A percentile compares a stretch with the other conserved stretches of the same genome.
phyloP scores from a whole-genome alignment of 2,113 vertebrate species.

The Ameiurus melas region DNA sequence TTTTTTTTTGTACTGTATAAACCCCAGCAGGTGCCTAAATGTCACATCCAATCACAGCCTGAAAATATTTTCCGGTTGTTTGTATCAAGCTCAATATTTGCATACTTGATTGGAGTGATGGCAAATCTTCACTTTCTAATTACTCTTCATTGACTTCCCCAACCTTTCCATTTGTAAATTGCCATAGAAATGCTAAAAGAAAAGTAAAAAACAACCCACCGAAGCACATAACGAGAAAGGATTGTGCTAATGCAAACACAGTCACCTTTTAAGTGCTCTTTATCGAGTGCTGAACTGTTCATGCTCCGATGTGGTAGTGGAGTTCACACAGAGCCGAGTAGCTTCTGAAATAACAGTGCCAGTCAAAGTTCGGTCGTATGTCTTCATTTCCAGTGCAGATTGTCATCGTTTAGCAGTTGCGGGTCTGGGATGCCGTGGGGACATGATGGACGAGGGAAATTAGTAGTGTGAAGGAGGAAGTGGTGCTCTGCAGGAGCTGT shows the following conservation, averaged over 20 bases:
- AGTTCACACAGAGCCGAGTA: slow-evolving; percentile 31
- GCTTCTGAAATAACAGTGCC: slow-evolving; percentile 39
- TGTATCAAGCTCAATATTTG: slow-evolving; percentile 34
- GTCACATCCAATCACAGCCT: slow-evolving; percentile 24
- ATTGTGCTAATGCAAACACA: slow-evolving; percentile 2
- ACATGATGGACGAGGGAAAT: slow-evolving; percentile 68
- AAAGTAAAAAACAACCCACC: not conserved
- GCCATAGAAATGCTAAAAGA: slow-evolving; percentile 33
- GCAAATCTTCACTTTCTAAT: slow-evolving; percentile 26
- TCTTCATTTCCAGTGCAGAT: slow-evolving; percentile 69
- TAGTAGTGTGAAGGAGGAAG: slow-evolving; percentile 35
- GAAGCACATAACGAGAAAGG: not conserved
- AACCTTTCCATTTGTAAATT: slow-evolving; percentile 8
- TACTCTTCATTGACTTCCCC: slow-evolving; percentile 25
- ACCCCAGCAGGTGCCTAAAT: slow-evolving; percentile 8
- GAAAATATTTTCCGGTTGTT: not conserved
- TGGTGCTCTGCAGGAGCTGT: not conserved
- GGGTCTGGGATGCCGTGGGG: slow-evolving; percentile 49
- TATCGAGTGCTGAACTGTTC: slow-evolving; percentile 44
- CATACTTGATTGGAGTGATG: slow-evolving; percentile 45
- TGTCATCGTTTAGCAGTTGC: slow-evolving; percentile 64
- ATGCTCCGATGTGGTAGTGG: slow-evolving; percentile 37
- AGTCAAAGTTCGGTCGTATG: slow-evolving; percentile 49
- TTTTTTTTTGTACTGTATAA: not conserved
- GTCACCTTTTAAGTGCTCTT: slow-evolving; percentile 29